Percentiles rank a stretch among this genome's conserved stretches.
These are phyloP conservation scores for Drosophila bifasciata DNA, from an alignment of 1,140 invertebrate species.

Conservation along the genomic window DNA sequence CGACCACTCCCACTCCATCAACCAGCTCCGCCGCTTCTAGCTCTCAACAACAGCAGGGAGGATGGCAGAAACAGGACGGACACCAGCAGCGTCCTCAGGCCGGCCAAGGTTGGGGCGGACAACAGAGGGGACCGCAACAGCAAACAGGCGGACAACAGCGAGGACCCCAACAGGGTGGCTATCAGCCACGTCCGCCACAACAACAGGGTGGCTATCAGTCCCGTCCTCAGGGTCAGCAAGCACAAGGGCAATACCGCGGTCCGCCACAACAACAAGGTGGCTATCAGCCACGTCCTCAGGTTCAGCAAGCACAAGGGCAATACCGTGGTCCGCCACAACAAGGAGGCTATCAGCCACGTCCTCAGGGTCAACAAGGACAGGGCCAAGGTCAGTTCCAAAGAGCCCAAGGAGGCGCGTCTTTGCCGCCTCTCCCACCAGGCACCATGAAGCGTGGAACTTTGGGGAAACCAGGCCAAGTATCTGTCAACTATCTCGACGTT, in stretches of 20 bases:
- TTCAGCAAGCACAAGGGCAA: conserved; percentile 2
- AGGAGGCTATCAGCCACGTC: conserved; percentile 17
- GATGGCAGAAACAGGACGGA: conserved; percentile 9
- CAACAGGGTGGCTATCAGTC: conserved; percentile 12
- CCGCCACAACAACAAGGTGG: conserved; percentile 1
- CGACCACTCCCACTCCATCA: neutral
- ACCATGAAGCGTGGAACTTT: conserved; percentile 78
- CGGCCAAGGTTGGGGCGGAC: conserved; percentile 20
- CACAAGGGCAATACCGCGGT: neutral
- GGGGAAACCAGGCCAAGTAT: conserved; percentile 84
- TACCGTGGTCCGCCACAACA: neutral
- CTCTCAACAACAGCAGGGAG: conserved; percentile 22
- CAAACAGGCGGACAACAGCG: neutral
- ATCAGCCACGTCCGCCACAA: conserved; percentile 6
- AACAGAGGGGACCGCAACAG: conserved; percentile 13
- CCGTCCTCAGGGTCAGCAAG: neutral
- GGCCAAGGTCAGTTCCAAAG: conserved; percentile 1
- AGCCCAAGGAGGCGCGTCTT: conserved; percentile 14
- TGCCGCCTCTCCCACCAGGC: conserved; percentile 18
- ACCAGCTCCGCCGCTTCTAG: conserved; percentile 6
- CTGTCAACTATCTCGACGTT: conserved; percentile 86
- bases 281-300: conserved; percentile 15
- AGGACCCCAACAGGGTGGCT: neutral
- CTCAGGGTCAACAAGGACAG: neutral
- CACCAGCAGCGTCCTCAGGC: conserved; percentile 7